Base-by-base conservation (phyloP, 2,888 invertebrate species). In the Neoscelio sp. region DNA sequence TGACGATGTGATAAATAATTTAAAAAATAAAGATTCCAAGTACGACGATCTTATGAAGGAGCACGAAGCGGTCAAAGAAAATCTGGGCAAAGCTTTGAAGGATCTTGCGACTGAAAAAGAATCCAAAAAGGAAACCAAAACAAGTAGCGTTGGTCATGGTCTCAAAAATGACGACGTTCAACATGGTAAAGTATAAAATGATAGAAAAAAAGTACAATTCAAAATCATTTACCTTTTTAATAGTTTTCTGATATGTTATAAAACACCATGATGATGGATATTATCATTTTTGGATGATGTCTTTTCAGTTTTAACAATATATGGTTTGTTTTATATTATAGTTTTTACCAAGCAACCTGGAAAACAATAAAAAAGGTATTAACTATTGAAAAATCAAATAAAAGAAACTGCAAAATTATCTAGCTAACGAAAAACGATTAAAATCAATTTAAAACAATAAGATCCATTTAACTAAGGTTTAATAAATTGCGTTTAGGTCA, bases 101-200 rank as follows among this genome's bases (percentile, higher is more conserved):
- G 87, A 88, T 56, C 80, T 88, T 26, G 80, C 81, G 1, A 77
- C 82, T 13, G 83, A 86, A 60, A 88, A 86, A 40, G 91, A 93
- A 33, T 92, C 94, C 90, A 93, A 93, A 88, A 93, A 20, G n/a
- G n/a, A n/a, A n/a, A n/a, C n/a, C 91, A 92, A 81, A 90, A 30
- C 46, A 26, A 81, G 17, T 52, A 54, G 23, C 15, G 17, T 88
- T 33, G 92, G 93, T 83, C 90, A 90, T 68, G 65, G 50, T 12
- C 50, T 20, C 13, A 85, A 83, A 85, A 80, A 68, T 65, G 82
- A 82, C 4, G 84, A 86, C 13, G 48, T 74, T 7, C 84, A 84
- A 74, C 83, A 62, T 65, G 74, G 85, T 85, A 78, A 82, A 30
- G 30, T 30, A 30, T 30, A 8, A 2, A 7, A 8, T 6, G n/a